phyloP scores from a whole-genome alignment of 2,113 vertebrate genomes.

The Pituophis catenifer region DNA sequence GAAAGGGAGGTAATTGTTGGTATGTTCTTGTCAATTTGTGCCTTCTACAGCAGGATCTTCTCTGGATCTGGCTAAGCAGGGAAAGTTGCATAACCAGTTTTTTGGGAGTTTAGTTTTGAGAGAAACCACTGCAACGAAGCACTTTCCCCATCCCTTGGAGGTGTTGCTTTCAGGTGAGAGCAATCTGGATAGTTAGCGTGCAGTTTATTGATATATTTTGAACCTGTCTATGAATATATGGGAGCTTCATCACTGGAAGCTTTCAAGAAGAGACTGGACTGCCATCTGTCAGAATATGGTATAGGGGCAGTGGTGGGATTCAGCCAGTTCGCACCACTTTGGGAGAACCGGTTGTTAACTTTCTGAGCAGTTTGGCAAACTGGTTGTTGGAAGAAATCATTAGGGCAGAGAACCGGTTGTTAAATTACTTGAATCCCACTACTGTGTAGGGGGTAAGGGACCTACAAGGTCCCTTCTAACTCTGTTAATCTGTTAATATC shows the following conservation, averaged over 20 bases:
- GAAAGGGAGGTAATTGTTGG: neutral
- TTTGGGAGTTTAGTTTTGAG: neutral
- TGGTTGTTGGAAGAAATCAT: too few species aligned
- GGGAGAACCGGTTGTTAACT: too few species aligned
- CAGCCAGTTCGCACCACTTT: too few species aligned
- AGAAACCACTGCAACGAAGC: neutral
- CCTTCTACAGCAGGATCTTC: neutral
- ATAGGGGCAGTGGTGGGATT: too few species aligned
- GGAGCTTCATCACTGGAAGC: neutral
- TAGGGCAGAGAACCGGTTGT: too few species aligned
- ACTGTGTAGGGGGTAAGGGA: too few species aligned
- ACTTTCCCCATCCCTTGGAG: neutral
- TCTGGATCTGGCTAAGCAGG: neutral
- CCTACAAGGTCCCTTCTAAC: too few species aligned
- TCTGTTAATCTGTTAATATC: too few species aligned
- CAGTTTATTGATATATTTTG: neutral
- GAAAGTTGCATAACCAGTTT: neutral
- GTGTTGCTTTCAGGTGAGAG: neutral
- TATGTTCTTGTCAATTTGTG: neutral
- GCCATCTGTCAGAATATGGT: too few species aligned
- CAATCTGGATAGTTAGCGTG: neutral
- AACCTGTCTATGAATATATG: neutral
- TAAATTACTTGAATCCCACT: too few species aligned
- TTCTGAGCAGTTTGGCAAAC: too few species aligned
- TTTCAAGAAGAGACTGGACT: too few species aligned